Evolutionary conservation across 2,797 vertebrate species (phyloP).

Genomic region (Crax fasciolata): DNA sequence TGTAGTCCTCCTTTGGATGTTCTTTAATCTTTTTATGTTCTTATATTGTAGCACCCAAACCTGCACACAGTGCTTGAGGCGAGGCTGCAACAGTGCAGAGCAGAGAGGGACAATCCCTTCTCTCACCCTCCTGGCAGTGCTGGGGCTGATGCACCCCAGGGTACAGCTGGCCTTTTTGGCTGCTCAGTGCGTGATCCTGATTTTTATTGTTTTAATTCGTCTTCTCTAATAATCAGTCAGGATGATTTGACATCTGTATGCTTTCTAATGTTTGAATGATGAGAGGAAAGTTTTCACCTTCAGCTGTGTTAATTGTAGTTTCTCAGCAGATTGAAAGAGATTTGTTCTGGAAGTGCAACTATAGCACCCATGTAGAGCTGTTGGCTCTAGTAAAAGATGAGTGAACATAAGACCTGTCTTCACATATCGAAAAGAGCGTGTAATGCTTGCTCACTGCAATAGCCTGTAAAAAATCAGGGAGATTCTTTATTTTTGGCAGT

Average conservation of each 20-base stretch:
- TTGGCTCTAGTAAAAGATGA: not conserved
- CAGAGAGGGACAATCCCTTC: no score
- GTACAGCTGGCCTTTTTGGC: no score
- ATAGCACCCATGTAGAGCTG: not conserved
- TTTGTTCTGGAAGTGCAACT: not conserved
- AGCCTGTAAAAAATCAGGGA: not conserved
- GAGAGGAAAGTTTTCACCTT: not conserved
- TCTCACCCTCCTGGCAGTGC: no score
- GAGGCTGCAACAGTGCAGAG: no score
- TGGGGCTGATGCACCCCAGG: no score
- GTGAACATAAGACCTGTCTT: not conserved
- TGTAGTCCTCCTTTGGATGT: no score
- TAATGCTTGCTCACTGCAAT: not conserved
- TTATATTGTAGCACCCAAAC: no score
- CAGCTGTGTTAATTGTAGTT: not conserved
- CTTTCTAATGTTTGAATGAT: not conserved
- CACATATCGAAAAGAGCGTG: not conserved
- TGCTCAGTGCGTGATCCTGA: not conserved
- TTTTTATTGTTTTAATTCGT: not conserved
- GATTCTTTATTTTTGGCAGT: not conserved
- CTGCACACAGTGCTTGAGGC: no score
- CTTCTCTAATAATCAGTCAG: not conserved
- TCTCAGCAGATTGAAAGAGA: not conserved
- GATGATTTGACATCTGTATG: not conserved
- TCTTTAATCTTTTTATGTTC: no score